Evolutionary conservation across 2,797 vertebrate genomes (phyloP).

Genomic region (Coluber constrictor): DNA sequence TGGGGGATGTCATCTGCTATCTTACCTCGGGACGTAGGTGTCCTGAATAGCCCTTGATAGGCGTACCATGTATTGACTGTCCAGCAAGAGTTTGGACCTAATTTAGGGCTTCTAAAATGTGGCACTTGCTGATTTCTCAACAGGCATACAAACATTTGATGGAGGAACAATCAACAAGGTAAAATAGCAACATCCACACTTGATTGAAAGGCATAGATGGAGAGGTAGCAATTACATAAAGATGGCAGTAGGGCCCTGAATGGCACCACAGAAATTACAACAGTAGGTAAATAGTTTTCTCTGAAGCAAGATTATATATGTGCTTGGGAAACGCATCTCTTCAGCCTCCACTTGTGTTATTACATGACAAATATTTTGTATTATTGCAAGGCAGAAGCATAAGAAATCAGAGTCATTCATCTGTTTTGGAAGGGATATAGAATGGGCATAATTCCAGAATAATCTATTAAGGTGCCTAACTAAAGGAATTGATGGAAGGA

Average conservation of each 20-base stretch:
- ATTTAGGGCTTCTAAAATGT: background rate
- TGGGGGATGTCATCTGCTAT: background rate
- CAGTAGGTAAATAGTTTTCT: background rate
- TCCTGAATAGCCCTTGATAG: background rate
- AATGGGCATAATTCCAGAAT: background rate
- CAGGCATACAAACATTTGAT: background rate
- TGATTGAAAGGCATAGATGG: background rate
- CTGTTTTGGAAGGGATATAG: constrained; percentile 14
- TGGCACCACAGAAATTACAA: background rate
- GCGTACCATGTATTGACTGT: background rate
- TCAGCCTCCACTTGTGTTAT: background rate
- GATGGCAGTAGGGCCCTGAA: background rate
- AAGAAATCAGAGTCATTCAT: background rate
- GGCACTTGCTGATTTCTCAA: background rate
- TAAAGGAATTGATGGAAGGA: background rate
- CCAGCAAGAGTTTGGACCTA: background rate
- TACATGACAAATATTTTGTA: background rate
- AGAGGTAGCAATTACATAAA: background rate
- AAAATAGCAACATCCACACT: background rate
- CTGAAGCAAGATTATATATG: background rate
- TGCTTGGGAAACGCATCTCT: background rate
- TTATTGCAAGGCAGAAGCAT: constrained; percentile 4
- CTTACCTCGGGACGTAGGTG: background rate
- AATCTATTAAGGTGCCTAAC: background rate
- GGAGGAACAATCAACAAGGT: background rate